phyloP scores from a whole-genome alignment of 1,140 invertebrate genomes.

The Ceratoteleas bidentatus region DNA sequence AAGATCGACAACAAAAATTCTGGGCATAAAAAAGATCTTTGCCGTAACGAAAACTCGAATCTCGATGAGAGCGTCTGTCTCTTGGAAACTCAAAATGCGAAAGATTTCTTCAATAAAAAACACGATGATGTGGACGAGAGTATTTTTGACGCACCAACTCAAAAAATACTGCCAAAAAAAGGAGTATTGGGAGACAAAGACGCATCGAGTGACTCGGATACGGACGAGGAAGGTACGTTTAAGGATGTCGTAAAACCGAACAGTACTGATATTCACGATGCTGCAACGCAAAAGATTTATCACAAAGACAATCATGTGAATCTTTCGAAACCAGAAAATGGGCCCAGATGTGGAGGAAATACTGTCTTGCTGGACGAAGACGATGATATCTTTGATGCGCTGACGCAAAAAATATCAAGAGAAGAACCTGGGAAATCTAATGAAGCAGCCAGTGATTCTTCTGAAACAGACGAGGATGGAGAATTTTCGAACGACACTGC shows the following conservation, averaged over 20 bases:
- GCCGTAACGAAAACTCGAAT: too few relatives aligned
- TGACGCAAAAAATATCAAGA: slow-evolving; percentile 8
- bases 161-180: not conserved
- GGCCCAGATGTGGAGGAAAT: too few relatives aligned
- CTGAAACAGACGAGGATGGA: not conserved
- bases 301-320: too few relatives aligned
- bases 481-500: not conserved
- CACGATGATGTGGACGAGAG: slow-evolving; percentile 3
- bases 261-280: not conserved
- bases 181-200: not conserved
- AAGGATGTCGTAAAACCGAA: not conserved
- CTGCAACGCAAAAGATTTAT: slow-evolving; percentile 11
- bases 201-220: slow-evolving; percentile 16
- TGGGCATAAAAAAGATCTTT: not conserved
- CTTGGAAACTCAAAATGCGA: too few relatives aligned
- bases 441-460: too few relatives aligned
- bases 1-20: slow-evolving; percentile 7
- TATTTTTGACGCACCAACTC: not conserved
- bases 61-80: too few relatives aligned
- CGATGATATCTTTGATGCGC: not conserved
- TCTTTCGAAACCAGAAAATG: too few relatives aligned
- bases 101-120: not conserved
- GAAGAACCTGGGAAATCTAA: too few relatives aligned
- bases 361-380: not conserved
- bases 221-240: slow-evolving; percentile 28